These are phyloP conservation scores for Eupeodes latifasciatus DNA, from an alignment of 2,888 invertebrate species.

Conservation along the genomic window DNA sequence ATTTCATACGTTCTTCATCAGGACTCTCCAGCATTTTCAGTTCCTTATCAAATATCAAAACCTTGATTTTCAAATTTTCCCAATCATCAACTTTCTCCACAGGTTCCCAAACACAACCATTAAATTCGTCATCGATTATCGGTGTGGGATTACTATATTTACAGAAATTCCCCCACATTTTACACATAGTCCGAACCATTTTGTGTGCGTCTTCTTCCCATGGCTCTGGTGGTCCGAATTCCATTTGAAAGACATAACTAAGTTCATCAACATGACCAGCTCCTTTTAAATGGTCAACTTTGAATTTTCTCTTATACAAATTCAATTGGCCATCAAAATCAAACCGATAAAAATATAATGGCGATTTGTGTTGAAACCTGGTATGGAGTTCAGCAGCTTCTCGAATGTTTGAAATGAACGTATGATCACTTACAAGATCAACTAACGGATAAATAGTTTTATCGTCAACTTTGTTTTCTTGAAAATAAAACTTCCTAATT, in stretches of 20 bases:
- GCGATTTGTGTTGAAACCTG: constrained; percentile 77
- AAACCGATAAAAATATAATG: constrained; percentile 86
- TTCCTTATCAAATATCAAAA: constrained; percentile 47
- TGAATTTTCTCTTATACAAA: constrained; percentile 82
- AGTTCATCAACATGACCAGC: constrained; percentile 86
- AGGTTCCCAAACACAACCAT: constrained; percentile 76
- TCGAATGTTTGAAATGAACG: constrained; percentile 64
- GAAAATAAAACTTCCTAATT: constrained; percentile 83
- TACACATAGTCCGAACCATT: constrained; percentile 84
- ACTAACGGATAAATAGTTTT: constrained; percentile 83
- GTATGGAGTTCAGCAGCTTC: constrained; percentile 69
- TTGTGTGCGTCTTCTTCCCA: constrained; percentile 71
- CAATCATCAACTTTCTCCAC: constrained; percentile 54
- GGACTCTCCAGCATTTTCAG: constrained; percentile 74
- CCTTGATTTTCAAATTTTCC: constrained; percentile 65
- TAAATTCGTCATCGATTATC: not conserved
- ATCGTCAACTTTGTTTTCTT: constrained; percentile 81
- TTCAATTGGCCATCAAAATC: constrained; percentile 85
- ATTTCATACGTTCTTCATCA: constrained; percentile 72
- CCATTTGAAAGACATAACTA: constrained; percentile 85
- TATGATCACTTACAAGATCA: constrained; percentile 84
- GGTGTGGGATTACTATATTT: constrained; percentile 80
- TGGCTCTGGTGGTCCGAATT: constrained; percentile 49
- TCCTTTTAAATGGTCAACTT: constrained; percentile 83
- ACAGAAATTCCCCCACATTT: constrained; percentile 87